phyloP scores from a whole-genome alignment of 2,797 vertebrate species.

The Crocidura indochinensis region DNA sequence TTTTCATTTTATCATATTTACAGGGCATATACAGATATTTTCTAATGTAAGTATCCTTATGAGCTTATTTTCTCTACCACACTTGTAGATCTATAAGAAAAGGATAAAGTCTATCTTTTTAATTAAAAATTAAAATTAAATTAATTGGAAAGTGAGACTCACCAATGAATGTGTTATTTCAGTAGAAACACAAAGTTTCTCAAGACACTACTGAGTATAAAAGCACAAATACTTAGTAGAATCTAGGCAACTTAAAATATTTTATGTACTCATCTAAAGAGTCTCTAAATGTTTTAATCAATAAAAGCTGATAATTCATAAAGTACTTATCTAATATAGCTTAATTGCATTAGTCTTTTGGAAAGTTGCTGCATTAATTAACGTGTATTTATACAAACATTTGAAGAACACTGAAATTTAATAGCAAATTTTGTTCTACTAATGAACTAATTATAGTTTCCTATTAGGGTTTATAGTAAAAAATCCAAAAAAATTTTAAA shows the following conservation, averaged over 20 bases:
- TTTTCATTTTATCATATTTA: neutral
- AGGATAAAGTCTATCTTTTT: neutral
- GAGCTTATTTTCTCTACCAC: conserved; percentile 7
- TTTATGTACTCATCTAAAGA: neutral
- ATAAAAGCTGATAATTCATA: neutral
- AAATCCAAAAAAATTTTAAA: conserved; percentile 23
- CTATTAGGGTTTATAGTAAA: conserved; percentile 49
- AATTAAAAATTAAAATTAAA: too few species aligned
- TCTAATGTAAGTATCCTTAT: neutral
- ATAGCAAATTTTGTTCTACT: conserved; percentile 26
- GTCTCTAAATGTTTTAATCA: conserved; percentile 32
- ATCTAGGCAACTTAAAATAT: neutral
- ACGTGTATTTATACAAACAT: conserved; percentile 19
- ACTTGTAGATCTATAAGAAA: neutral
- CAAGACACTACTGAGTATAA: neutral
- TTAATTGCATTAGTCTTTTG: conserved; percentile 39
- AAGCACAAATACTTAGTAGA: neutral
- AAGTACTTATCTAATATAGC: neutral
- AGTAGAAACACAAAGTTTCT: neutral
- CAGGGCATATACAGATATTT: neutral
- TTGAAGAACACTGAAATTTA: conserved; percentile 22
- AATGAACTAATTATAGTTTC: conserved; percentile 32
- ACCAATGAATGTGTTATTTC: neutral
- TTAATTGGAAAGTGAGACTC: neutral
- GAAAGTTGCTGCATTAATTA: neutral